phyloP scores from a whole-genome alignment of 2,113 vertebrate genomes.

The Aplodontia rufa region DNA sequence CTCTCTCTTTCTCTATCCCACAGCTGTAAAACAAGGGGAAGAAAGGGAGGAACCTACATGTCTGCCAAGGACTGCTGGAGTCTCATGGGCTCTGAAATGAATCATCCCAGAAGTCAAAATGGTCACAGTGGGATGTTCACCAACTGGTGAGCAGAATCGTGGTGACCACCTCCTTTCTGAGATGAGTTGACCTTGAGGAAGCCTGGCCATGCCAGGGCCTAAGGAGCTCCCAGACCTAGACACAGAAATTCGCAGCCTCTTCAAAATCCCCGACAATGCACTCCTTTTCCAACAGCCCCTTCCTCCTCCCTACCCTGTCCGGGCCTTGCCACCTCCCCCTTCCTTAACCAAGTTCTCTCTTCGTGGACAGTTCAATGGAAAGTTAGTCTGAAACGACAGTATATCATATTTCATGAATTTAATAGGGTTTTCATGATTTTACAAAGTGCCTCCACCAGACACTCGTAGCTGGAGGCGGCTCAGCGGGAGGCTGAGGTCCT shows the following conservation, averaged over 20 bases:
- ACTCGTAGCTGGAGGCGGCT: conserved; percentile 89
- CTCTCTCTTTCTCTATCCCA: neutral
- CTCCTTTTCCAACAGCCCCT: neutral
- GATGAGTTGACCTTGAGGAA: neutral
- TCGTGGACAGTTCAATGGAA: conserved; percentile 88
- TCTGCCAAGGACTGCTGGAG: neutral
- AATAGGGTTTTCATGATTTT: conserved; percentile 93
- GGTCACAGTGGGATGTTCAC: neutral
- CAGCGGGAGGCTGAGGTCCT: conserved; percentile 88
- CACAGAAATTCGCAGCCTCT: neutral
- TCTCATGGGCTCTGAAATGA: neutral
- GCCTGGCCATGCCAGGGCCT: neutral
- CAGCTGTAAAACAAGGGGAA: conserved; percentile 10
- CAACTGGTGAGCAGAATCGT: neutral
- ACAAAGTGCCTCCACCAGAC: conserved; percentile 91
- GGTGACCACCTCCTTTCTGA: neutral
- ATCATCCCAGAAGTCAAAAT: neutral
- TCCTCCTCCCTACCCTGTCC: neutral
- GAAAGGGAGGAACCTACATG: neutral
- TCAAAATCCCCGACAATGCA: neutral
- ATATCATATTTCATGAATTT: conserved; percentile 91
- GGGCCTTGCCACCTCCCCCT: conserved; percentile 57
- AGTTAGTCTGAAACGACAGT: conserved; percentile 84
- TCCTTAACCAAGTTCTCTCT: conserved; percentile 84
- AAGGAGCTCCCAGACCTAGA: neutral